Conservation (phyloP, 2,888 invertebrate species). For the Andrena bucephala region DNA sequence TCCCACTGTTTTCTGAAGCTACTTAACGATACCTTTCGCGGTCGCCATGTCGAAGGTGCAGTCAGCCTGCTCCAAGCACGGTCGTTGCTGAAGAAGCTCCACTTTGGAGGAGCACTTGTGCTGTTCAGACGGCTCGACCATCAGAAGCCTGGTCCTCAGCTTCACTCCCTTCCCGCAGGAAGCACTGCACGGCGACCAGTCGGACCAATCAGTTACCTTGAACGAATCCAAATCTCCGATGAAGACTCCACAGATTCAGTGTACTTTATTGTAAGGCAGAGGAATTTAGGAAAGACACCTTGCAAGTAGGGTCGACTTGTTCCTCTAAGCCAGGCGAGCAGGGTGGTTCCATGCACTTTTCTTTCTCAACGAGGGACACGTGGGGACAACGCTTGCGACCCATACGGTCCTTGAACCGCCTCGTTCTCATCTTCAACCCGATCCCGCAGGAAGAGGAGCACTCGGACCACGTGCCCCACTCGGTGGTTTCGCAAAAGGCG, state of each 20-base stretch:
- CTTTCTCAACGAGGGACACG: conserved; percentile 91
- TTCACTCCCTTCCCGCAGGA: conserved; percentile 94
- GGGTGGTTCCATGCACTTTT: conserved; percentile 91
- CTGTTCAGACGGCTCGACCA: conserved; percentile 89
- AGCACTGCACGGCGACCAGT: conserved; percentile 96
- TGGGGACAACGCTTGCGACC: conserved; percentile 94
- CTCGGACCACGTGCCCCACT: conserved; percentile 93
- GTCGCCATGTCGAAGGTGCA: conserved; percentile 91
- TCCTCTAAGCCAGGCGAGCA: conserved; percentile 88
- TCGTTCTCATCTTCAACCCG: conserved; percentile 91
- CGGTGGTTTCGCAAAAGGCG: conserved; percentile 89
- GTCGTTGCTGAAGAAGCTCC: conserved; percentile 91
- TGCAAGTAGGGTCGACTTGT: conserved; percentile 88
- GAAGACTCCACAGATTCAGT: neutral
- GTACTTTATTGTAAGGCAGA: neutral
- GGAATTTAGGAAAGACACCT: conserved; percentile 62
- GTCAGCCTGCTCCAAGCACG: conserved; percentile 89
- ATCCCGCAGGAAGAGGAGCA: conserved; percentile 95
- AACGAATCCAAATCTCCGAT: neutral
- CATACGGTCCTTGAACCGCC: conserved; percentile 89
- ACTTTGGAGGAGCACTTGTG: conserved; percentile 89
- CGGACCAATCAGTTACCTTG: conserved; percentile 94
- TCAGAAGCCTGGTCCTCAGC: conserved; percentile 89
- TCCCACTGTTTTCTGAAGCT: neutral
- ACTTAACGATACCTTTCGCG: conserved; percentile 88